Conservation (phyloP, 2,797 vertebrate genomes). For the Galagoides demidoff region DNA sequence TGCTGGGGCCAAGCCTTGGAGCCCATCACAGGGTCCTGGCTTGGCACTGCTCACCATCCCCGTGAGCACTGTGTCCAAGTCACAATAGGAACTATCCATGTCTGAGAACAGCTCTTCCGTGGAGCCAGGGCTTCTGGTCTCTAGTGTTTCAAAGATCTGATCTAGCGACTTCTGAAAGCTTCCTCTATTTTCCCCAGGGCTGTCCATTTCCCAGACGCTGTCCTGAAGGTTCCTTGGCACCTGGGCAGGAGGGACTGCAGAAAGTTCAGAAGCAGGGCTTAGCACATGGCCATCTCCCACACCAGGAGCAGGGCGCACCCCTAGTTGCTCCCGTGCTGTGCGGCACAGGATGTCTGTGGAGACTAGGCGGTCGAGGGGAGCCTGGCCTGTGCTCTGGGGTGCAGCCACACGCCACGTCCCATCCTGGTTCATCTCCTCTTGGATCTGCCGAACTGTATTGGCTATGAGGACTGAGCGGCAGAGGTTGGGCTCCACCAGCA, state of each 20-base stretch:
- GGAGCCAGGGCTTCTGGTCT: conserved; percentile 91
- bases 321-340: conserved; percentile 87
- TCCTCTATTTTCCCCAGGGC: conserved; percentile 87
- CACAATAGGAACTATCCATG: conserved; percentile 96
- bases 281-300: conserved; percentile 75
- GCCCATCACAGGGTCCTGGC: conserved; percentile 93
- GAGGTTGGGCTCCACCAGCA: conserved; percentile 97
- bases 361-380: conserved; percentile 91
- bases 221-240: conserved; percentile 86
- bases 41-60: conserved; percentile 94
- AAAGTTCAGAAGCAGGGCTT: conserved; percentile 79
- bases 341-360: conserved; percentile 95
- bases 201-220: conserved; percentile 91
- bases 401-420: conserved; percentile 92
- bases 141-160: conserved; percentile 96
- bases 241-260: conserved; percentile 72
- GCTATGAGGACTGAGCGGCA: conserved; percentile 98
- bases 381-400: conserved; percentile 88
- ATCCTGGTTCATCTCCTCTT: conserved; percentile 98
- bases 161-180: conserved; percentile 92
- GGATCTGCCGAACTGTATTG: conserved; percentile 98
- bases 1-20: conserved; percentile 93
- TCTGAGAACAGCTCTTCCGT: conserved; percentile 97
- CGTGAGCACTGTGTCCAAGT: conserved; percentile 96
- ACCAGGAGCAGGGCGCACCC: conserved; percentile 86